Evolutionary conservation across 1,140 invertebrate genomes (phyloP).

Genomic region (Tachypleus tridentatus): DNA sequence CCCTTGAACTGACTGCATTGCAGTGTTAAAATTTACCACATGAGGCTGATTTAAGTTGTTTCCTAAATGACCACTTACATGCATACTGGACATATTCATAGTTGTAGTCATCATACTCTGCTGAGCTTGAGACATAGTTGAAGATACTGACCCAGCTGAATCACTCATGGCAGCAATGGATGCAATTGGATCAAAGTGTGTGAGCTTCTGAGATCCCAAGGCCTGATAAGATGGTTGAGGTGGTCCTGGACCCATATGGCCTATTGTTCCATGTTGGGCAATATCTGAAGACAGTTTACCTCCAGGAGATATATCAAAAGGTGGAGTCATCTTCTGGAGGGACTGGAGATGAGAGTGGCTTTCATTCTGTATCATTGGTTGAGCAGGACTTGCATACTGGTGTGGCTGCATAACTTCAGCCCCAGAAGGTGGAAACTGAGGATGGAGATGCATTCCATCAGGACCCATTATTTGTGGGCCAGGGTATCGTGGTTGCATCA

Average conservation of each 20-base stretch:
- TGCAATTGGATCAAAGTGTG: slow-evolving; percentile 79
- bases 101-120: slow-evolving; percentile 23
- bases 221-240: slow-evolving; percentile 11
- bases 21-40: slow-evolving; percentile 33
- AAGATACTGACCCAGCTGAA: slow-evolving; percentile 35
- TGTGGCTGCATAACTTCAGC: slow-evolving; percentile 13
- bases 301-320: slow-evolving; percentile 22
- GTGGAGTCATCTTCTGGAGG: slow-evolving; percentile 28
- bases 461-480: slow-evolving; percentile 16
- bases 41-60: slow-evolving; percentile 22
- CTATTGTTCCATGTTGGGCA: slow-evolving; percentile 1
- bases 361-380: slow-evolving; percentile 4
- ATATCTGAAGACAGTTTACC: slow-evolving; percentile 17
- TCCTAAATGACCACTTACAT: slow-evolving; percentile 37
- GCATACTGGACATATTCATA: slow-evolving; percentile 39
- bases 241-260: slow-evolving; percentile 17
- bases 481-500: slow-evolving; percentile 15
- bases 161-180: slow-evolving; percentile 89
- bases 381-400: slow-evolving; percentile 13
- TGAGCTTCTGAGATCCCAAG: slow-evolving; percentile 16
- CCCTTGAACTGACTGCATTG: slow-evolving; percentile 31
- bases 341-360: slow-evolving; percentile 22
- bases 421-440: slow-evolving; percentile 15
- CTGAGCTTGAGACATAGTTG: slow-evolving; percentile 31
- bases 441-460: slow-evolving; percentile 12